Evolutionary conservation across 2,797 vertebrate genomes (phyloP).

Genomic region (Takifugu ocellatus): DNA sequence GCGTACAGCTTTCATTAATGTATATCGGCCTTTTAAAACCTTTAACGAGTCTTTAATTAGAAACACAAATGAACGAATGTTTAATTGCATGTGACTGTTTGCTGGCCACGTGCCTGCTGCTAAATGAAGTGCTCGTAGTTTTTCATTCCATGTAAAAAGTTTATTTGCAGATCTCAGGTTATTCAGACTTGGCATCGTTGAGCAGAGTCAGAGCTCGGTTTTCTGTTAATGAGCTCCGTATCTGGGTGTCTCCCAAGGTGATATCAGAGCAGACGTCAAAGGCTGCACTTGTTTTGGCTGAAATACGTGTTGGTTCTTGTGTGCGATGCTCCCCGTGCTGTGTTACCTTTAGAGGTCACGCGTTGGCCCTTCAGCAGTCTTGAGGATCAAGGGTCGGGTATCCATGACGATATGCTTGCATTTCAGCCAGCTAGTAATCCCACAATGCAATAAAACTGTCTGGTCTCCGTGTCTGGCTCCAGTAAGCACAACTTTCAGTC

Average conservation of each 20-base stretch:
- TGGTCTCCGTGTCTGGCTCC: constrained; percentile 69
- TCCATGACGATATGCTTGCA: constrained; percentile 71
- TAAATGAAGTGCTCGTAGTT: constrained; percentile 9
- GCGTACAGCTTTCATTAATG: neutral
- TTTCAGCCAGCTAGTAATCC: constrained; percentile 68
- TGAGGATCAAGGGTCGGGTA: constrained; percentile 54
- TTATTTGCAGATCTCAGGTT: constrained; percentile 18
- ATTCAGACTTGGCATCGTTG: constrained; percentile 29
- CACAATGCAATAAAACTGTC: constrained; percentile 76
- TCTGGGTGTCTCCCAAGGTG: constrained; percentile 45
- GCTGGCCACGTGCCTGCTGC: constrained; percentile 1
- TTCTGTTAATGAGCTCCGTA: constrained; percentile 56
- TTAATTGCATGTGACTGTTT: no score
- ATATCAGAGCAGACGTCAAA: constrained; percentile 50
- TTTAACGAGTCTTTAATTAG: no score
- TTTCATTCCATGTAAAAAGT: neutral
- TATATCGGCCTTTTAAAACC: neutral
- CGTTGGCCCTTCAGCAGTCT: constrained; percentile 40
- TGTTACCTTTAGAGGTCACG: constrained; percentile 57
- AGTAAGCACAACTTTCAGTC: constrained; percentile 66
- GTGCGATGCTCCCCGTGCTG: constrained; percentile 49
- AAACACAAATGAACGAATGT: no score
- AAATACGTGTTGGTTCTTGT: constrained; percentile 50
- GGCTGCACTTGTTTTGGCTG: constrained; percentile 39
- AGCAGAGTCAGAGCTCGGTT: constrained; percentile 23